Evolutionary conservation across 2,888 invertebrate species (phyloP), one percentile per base, ranked within the genome.

Genomic region (Gymnosoma rotundatum): DNA sequence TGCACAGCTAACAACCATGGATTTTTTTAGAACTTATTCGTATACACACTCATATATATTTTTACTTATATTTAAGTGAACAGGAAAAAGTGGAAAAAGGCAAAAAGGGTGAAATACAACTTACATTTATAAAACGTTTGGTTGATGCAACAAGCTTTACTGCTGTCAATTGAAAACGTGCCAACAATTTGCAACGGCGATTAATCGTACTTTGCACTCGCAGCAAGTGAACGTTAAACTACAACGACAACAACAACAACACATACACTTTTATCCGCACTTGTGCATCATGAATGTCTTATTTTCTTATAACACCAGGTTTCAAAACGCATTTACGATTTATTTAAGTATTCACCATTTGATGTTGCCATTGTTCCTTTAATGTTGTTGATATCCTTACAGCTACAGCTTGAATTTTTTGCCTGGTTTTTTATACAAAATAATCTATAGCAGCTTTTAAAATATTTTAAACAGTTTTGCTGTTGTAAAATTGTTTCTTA

Each of bases 161-260:
- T 78, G 84, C 82, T 90, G 91, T 91, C 90, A 90, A 91, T 90
- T 91, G 91, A 91, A 90, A 90, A 91, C 90, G 90, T 90, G 91
- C 90, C 91, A 91, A 90, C 90, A 91, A 90, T 91, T 90, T 91
- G 91, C 90, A 90, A 90, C 88, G 89, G 89, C 90, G 91, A 91
- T 91, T 91, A 90, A 91, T 91, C 90, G 90, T 86, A 83, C 83
- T 79, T 78, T 80, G 86, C 80, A 83, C 80, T 80, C 79, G 60
- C 60, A 80, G 64, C 69, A 74, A 75, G 67, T 54, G 61, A 67
- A 61, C 21, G 63, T 42, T 21, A 25, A 73, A 36, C 58, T 54
- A 45, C 48, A 56, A 45, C 60, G 21, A 18, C 52, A 75, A 74
- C 58, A 54, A n/a, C 14, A 56, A 61, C 42, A 42, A 42, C 6